Percentiles rank a stretch among this genome's conserved stretches.
These are phyloP conservation scores for Dolichallabes microphthalmus DNA, from an alignment of 2,113 vertebrate species.

Conservation along the genomic window DNA sequence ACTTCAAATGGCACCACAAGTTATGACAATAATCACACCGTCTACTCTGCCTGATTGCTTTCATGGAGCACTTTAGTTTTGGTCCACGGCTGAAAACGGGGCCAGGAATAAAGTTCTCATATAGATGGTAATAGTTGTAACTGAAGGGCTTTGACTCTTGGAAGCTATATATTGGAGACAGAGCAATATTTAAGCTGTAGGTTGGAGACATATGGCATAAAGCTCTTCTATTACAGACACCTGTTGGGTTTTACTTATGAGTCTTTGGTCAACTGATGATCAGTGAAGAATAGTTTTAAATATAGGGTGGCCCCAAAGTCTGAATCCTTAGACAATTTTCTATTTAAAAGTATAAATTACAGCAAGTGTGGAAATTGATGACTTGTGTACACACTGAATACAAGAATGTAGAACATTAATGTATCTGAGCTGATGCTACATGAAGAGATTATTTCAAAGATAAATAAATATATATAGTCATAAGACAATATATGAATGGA, in stretches of 20 bases:
- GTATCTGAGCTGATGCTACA: too few relatives aligned
- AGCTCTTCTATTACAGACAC: not conserved
- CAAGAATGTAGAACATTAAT: too few relatives aligned
- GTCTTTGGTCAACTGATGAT: not conserved
- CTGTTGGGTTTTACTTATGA: conserved; percentile 1
- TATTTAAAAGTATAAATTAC: too few relatives aligned
- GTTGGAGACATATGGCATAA: not conserved
- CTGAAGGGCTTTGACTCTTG: not conserved
- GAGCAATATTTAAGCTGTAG: not conserved
- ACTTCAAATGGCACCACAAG: conserved; percentile 35
- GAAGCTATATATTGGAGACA: conserved; percentile 11
- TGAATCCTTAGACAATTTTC: too few relatives aligned
- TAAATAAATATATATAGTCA: not conserved
- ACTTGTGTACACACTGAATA: too few relatives aligned
- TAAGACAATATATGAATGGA: not conserved
- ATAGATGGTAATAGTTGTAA: not conserved
- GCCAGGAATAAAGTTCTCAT: conserved; percentile 16
- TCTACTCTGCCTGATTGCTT: conserved; percentile 7
- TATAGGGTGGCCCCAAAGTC: not conserved
- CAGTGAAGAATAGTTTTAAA: not conserved
- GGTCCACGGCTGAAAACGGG: not conserved
- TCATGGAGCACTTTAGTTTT: not conserved
- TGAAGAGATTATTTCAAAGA: too few relatives aligned
- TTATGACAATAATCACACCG: conserved; percentile 24
- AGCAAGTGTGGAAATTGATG: too few relatives aligned